A percentile compares a stretch with the other conserved stretches of the same genome.
Evolutionary conservation across 2,797 vertebrate genomes (phyloP).

Genomic region (Tamandua tetradactyla): DNA sequence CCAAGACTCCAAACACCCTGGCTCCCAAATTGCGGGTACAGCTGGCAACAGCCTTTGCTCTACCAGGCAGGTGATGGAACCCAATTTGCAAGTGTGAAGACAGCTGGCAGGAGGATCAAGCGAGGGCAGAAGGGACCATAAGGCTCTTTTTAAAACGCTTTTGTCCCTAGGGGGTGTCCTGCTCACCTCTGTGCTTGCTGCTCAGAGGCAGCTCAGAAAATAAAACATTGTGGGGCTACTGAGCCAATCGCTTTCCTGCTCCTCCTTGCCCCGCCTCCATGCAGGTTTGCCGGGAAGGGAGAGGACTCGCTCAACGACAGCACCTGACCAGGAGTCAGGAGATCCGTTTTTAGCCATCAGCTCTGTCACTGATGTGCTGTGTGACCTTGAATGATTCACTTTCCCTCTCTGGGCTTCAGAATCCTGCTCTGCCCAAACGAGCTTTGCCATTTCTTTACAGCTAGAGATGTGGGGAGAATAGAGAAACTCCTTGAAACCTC

Average conservation of each 20-base stretch:
- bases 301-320: background rate
- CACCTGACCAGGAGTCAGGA: conserved; percentile 47
- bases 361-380: background rate
- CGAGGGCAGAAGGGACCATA: background rate
- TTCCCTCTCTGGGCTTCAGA: conserved; percentile 53
- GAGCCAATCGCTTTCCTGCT: background rate
- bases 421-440: background rate
- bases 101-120: background rate
- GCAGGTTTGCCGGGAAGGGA: background rate
- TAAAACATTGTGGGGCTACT: background rate
- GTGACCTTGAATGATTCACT: conserved; percentile 53
- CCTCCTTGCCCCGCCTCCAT: background rate
- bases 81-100: background rate
- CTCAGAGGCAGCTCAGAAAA: background rate
- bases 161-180: background rate
- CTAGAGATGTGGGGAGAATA: background rate
- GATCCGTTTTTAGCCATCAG: conserved; percentile 47
- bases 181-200: background rate
- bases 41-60: background rate
- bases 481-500: background rate
- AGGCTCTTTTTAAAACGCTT: background rate
- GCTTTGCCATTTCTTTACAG: background rate
- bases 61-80: background rate
- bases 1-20: background rate
- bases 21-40: background rate